Conservation (phyloP, 2,888 invertebrate species). For the Teleogryllus oceanicus region DNA sequence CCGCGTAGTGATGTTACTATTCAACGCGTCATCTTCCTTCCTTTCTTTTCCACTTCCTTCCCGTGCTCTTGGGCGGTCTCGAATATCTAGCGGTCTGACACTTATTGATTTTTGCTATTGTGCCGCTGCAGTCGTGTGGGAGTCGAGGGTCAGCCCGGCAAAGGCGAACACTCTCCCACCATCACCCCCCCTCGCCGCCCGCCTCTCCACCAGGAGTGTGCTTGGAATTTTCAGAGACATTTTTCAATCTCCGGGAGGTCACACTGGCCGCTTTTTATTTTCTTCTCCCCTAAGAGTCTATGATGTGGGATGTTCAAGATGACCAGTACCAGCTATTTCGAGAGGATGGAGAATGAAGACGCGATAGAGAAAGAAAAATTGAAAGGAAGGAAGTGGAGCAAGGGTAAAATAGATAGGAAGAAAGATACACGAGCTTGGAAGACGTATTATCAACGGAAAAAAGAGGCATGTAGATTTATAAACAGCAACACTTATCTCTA, state of each 20-base stretch:
- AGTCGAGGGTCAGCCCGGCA: neutral
- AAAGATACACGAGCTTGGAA: too few species aligned
- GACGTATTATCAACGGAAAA: too few species aligned
- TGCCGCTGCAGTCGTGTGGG: neutral
- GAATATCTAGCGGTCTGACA: neutral
- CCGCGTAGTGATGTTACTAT: too few species aligned
- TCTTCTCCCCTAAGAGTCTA: neutral
- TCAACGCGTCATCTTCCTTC: too few species aligned
- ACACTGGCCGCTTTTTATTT: neutral
- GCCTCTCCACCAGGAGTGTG: slow-evolving; percentile 27
- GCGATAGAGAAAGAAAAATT: neutral
- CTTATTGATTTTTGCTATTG: slow-evolving; percentile 1
- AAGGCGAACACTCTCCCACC: neutral
- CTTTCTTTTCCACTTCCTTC: too few species aligned
- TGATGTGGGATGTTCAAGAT: neutral
- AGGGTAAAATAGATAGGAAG: neutral
- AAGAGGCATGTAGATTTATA: too few species aligned
- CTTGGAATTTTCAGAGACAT: slow-evolving; percentile 34
- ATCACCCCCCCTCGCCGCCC: neutral
- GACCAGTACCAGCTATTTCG: neutral
- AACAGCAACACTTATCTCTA: too few species aligned
- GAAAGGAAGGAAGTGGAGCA: neutral
- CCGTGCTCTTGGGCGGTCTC: too few species aligned
- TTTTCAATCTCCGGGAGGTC: slow-evolving; percentile 33
- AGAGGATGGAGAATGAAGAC: neutral